Evolutionary conservation across 2,797 vertebrate species (phyloP).

Genomic region (Notoglanidium macrostoma): DNA sequence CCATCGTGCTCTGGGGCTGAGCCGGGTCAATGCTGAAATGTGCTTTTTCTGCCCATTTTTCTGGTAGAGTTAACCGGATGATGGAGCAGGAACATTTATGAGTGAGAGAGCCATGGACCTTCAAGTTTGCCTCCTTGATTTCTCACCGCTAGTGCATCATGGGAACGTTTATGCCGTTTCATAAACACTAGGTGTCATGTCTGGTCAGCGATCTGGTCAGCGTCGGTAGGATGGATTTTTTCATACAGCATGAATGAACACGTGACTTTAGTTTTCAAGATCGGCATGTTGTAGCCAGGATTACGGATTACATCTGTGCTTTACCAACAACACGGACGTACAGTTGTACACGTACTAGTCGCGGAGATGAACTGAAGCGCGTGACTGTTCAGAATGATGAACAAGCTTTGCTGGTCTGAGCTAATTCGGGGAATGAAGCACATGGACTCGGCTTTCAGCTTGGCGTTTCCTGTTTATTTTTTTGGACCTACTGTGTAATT

Average conservation of each 20-base stretch:
- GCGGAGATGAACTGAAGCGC: background rate
- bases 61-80: conserved; percentile 16
- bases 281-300: background rate
- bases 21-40: conserved; percentile 31
- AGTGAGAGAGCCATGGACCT: background rate
- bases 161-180: background rate
- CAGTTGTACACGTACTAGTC: background rate
- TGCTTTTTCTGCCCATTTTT: conserved; percentile 12
- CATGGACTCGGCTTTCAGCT: background rate
- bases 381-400: background rate
- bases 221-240: background rate
- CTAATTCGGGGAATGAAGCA: background rate
- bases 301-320: background rate
- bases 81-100: conserved; percentile 6
- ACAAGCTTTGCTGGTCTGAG: background rate
- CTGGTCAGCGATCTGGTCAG: background rate
- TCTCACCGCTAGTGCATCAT: background rate
- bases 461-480: conserved; percentile 7
- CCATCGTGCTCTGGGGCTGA: conserved; percentile 27
- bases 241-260: background rate
- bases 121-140: conserved; percentile 12
- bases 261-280: background rate
- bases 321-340: background rate
- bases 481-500: conserved; percentile 8
- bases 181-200: background rate